phyloP scores from a whole-genome alignment of 2,797 vertebrate species.

The Pelodytes ibericus region DNA sequence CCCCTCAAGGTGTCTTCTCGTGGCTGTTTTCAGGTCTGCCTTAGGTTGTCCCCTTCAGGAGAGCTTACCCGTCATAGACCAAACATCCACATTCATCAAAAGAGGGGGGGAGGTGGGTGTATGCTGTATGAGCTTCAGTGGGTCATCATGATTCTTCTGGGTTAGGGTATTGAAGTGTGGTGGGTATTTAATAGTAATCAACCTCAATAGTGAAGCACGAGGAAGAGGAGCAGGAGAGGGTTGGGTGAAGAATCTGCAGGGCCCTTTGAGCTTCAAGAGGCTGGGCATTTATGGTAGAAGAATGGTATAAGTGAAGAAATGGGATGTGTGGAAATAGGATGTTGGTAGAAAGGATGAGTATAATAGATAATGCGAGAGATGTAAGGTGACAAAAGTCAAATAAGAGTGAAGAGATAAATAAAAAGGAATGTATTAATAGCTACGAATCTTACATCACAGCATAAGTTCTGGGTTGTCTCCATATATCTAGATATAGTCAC shows the following conservation, averaged over 20 bases:
- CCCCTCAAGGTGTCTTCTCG: constrained; percentile 60
- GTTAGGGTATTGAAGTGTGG: constrained; percentile 21
- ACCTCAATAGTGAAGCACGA: not conserved
- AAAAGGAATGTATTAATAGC: constrained; percentile 36
- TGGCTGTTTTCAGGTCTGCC: constrained; percentile 88
- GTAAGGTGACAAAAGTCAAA: constrained; percentile 5
- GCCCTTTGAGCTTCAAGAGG: not conserved
- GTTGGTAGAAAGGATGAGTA: not conserved
- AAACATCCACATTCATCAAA: constrained; percentile 87
- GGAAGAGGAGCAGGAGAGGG: constrained; percentile 14
- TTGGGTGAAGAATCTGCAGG: constrained; percentile 6
- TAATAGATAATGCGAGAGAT: constrained; percentile 5
- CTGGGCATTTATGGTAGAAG: not conserved
- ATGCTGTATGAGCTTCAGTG: constrained; percentile 43
- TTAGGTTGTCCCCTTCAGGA: constrained; percentile 94
- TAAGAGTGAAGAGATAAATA: constrained; percentile 40
- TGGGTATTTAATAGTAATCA: constrained; percentile 29
- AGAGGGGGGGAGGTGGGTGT: constrained; percentile 45
- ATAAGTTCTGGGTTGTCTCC: too few relatives aligned
- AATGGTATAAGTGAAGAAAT: not conserved
- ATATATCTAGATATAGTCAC: too few relatives aligned
- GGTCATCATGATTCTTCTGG: constrained; percentile 14
- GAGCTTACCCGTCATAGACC: constrained; percentile 97
- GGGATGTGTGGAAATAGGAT: not conserved
- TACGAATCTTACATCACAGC: too few relatives aligned